Evolutionary conservation across 37 sponge, comb jelly and placozoan species (phyloP).

Genomic region (Chondrilla cf. caribensis): DNA sequence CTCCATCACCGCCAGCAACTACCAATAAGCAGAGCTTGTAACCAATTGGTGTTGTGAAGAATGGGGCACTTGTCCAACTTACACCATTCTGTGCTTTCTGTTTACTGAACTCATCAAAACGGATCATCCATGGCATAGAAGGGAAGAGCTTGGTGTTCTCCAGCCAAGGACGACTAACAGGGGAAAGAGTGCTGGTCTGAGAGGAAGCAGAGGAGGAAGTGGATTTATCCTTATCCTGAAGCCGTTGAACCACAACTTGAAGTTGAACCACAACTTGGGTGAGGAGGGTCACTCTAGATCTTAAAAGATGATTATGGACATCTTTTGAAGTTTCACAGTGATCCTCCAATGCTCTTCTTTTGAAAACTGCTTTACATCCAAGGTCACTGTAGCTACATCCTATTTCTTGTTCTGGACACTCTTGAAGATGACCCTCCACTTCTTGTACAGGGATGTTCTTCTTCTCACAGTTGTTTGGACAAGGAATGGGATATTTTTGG

Average conservation of each 20-base stretch:
- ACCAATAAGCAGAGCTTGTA: not conserved
- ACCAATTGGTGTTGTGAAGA: not conserved
- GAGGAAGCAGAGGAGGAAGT: too few relatives aligned
- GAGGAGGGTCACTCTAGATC: not conserved
- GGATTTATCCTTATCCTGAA: not conserved
- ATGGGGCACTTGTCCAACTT: not conserved
- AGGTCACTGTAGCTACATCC: not conserved
- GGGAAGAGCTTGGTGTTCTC: conserved; percentile 18
- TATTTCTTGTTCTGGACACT: conserved; percentile 7
- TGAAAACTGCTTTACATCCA: not conserved
- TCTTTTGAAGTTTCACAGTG: not conserved
- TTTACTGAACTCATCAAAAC: not conserved
- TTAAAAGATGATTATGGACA: not conserved
- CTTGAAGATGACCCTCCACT: not conserved
- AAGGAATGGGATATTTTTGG: not conserved
- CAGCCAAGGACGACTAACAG: not conserved
- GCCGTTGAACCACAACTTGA: too few relatives aligned
- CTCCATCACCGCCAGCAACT: not conserved
- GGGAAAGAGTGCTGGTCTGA: too few relatives aligned
- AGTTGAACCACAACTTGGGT: not conserved
- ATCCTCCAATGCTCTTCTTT: not conserved
- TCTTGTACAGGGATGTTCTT: not conserved
- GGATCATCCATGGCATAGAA: not conserved
- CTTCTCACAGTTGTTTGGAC: conserved; percentile 7
- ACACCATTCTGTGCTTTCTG: not conserved